A percentile compares a stretch with the other conserved stretches of the same genome.
phyloP scores from a whole-genome alignment of 2,113 vertebrate genomes.

The Heterotis niloticus region DNA sequence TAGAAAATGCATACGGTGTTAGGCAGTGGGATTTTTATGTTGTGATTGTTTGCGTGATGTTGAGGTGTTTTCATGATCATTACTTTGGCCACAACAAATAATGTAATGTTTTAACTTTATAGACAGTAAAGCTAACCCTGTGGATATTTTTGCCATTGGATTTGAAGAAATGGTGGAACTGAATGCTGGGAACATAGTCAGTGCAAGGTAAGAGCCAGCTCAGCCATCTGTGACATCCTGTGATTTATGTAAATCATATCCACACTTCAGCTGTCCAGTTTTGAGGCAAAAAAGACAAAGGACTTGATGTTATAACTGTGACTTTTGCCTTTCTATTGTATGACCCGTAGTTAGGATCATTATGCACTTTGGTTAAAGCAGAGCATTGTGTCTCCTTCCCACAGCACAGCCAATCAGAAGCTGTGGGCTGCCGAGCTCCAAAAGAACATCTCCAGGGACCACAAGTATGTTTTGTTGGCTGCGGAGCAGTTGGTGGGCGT shows the following conservation, averaged over 20 bases:
- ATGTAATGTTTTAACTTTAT: not conserved
- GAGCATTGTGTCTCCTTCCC: slow-evolving; percentile 26
- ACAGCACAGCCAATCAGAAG: slow-evolving; percentile 96
- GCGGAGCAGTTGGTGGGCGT: slow-evolving; percentile 97
- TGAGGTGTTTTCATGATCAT: too few relatives aligned
- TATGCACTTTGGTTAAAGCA: not conserved
- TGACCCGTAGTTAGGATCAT: not conserved
- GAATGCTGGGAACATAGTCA: slow-evolving; percentile 98
- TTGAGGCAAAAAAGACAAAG: not conserved
- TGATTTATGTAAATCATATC: not conserved
- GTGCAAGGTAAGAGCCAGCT: slow-evolving; percentile 77
- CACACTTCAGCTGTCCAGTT: not conserved
- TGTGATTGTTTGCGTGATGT: not conserved
- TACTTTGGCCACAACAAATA: too few relatives aligned
- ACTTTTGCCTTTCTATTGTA: not conserved
- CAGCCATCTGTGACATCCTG: not conserved
- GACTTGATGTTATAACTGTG: not conserved
- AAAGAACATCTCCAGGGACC: slow-evolving; percentile 90
- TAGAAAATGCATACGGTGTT: not conserved
- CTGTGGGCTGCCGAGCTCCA: slow-evolving; percentile 94
- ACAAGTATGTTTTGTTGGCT: slow-evolving; percentile 92
- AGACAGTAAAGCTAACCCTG: slow-evolving; percentile 83
- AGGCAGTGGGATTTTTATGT: not conserved
- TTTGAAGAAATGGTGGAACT: slow-evolving; percentile 99
- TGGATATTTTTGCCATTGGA: slow-evolving; percentile 95